phyloP scores from a whole-genome alignment of 2,113 vertebrate genomes.

The Naja naja region DNA sequence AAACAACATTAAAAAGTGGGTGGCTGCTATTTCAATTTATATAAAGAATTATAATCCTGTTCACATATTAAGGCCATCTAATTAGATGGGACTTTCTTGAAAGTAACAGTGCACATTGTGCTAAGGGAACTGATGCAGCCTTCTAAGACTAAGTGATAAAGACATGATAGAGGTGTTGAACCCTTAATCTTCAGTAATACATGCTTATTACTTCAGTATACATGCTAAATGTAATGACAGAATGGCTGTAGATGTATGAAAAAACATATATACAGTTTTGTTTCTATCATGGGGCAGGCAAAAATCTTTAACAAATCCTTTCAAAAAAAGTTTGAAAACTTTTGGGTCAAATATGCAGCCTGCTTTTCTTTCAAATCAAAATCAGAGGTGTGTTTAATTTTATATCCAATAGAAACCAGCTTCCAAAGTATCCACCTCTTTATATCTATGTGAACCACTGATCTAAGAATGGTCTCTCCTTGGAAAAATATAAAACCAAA shows the following conservation, averaged over 20 bases:
- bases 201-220: not conserved
- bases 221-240: not conserved
- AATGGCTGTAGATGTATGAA: not conserved
- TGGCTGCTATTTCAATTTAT: not conserved
- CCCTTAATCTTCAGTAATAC: not conserved
- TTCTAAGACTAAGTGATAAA: not conserved
- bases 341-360: not conserved
- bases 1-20: not conserved
- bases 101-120: not conserved
- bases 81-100: not conserved
- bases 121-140: not conserved
- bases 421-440: not conserved
- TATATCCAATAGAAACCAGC: not conserved
- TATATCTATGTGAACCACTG: not conserved
- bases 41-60: not conserved
- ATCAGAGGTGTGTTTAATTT: not conserved
- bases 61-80: not conserved
- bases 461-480: not conserved
- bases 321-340: not conserved
- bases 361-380: not conserved
- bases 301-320: not conserved
- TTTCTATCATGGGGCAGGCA: not conserved
- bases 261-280: not conserved
- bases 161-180: not conserved
- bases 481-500: not conserved